Evolutionary conservation across 2,113 vertebrate species (phyloP).

Genomic region (Corythoichthys intestinalis): DNA sequence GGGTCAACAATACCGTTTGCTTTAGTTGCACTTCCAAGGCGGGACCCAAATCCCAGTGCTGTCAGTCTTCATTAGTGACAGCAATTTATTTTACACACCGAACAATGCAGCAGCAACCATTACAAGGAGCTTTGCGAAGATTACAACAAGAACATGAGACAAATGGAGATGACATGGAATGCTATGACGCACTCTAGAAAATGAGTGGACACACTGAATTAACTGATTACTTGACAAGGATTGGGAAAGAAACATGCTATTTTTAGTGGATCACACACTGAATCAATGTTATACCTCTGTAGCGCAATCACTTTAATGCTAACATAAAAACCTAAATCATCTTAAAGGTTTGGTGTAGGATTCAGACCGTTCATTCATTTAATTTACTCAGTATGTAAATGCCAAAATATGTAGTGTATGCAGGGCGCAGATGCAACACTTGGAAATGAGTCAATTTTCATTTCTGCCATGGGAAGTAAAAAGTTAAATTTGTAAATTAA

Average conservation of each 20-base stretch:
- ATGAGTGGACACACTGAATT: constrained; percentile 37
- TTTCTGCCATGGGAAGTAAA: constrained; percentile 12
- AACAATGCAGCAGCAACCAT: constrained; percentile 43
- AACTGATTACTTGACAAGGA: constrained; percentile 16
- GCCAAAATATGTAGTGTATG: constrained; percentile 7
- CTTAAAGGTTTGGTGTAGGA: background rate
- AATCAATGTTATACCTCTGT: constrained; percentile 5
- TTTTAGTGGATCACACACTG: constrained; percentile 12
- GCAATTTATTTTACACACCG: constrained; percentile 51
- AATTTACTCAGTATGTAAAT: constrained; percentile 22
- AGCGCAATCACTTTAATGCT: background rate
- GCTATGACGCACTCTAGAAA: constrained; percentile 22
- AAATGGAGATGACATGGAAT: constrained; percentile 37
- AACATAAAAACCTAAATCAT: constrained; percentile 7
- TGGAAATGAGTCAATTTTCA: constrained; percentile 35
- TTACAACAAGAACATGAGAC: constrained; percentile 32
- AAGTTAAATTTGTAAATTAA: constrained; percentile 31
- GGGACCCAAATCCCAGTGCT: constrained; percentile 15
- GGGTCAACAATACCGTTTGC: constrained; percentile 32
- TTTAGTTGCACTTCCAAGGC: constrained; percentile 35
- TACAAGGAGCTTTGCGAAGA: constrained; percentile 53
- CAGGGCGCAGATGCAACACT: constrained; percentile 4
- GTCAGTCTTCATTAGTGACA: constrained; percentile 59
- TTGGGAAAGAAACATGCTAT: constrained; percentile 12
- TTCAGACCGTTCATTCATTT: constrained; percentile 23